Percentiles rank a stretch among this genome's conserved stretches.
Conservation (phyloP, 2,888 invertebrate species). For the Epistrophe grossulariae region DNA sequence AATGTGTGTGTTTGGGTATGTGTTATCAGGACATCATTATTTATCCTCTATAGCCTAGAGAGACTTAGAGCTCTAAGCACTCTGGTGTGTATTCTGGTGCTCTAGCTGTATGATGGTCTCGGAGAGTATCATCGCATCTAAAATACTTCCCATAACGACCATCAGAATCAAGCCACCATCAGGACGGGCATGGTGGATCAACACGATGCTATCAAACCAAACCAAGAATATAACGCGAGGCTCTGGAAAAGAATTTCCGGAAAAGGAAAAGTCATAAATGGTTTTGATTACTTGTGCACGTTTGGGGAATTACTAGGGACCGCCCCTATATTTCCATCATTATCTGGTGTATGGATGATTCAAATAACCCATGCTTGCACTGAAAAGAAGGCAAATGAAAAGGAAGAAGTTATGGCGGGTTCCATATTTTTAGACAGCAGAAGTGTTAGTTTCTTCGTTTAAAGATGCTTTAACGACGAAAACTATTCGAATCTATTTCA, state of each 20-base stretch:
- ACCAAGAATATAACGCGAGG: conserved; percentile 47
- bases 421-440: neutral
- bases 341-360: neutral
- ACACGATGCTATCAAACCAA: conserved; percentile 42
- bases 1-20: conserved; percentile 8
- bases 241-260: conserved; percentile 47
- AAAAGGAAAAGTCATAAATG: conserved; percentile 69
- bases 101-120: conserved; percentile 25
- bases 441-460: neutral
- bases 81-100: conserved; percentile 1
- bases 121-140: conserved; percentile 44
- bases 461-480: conserved; percentile 21
- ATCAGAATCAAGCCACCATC: conserved; percentile 25
- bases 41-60: conserved; percentile 48
- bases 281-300: conserved; percentile 73
- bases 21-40: conserved; percentile 65
- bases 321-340: conserved; percentile 3
- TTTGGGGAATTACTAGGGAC: conserved; percentile 60
- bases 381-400: neutral
- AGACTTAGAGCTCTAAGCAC: conserved; percentile 47
- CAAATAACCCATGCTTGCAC: conserved; percentile 13
- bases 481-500: conserved; percentile 43
- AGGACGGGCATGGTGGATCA: conserved; percentile 31
- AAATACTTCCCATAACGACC: conserved; percentile 56
- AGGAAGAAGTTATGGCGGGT: neutral